Percentiles rank a stretch among this genome's conserved stretches.
phyloP scores from a whole-genome alignment of 2,888 invertebrate species.

The Sceliomorpha sp. region DNA sequence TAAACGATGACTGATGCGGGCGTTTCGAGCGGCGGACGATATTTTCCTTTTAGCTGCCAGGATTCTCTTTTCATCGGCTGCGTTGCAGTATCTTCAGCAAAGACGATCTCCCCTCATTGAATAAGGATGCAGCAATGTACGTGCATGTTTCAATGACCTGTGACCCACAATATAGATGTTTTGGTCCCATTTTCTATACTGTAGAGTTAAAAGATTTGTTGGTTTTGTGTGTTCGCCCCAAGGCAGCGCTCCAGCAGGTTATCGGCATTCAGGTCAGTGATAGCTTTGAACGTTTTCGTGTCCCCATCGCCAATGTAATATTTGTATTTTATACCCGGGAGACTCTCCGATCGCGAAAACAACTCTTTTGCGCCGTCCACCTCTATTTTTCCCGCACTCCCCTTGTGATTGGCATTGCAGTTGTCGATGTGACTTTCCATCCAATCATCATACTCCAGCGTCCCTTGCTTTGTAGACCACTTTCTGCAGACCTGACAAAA shows the following conservation, averaged over 20 bases:
- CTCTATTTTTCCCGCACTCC: too few relatives aligned
- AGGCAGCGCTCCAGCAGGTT: constrained; percentile 11
- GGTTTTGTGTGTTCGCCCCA: constrained; percentile 17
- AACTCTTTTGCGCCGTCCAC: constrained; percentile 28
- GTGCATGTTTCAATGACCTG: constrained; percentile 9
- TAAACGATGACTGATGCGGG: constrained; percentile 4
- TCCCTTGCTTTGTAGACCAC: constrained; percentile 9
- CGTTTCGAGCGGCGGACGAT: constrained; percentile 4
- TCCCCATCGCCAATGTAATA: too few relatives aligned
- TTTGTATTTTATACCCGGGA: constrained; percentile 20
- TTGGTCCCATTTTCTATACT: constrained; percentile 12
- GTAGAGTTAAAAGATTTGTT: constrained; percentile 16
- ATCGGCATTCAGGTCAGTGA: constrained; percentile 1
- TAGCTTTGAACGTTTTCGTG: too few relatives aligned
- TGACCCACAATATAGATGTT: constrained; percentile 12
- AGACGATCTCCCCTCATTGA: constrained; percentile 19
- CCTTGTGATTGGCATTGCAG: constrained; percentile 22
- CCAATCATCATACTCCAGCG: constrained; percentile 13
- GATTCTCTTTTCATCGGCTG: constrained; percentile 12
- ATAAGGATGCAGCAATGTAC: constrained; percentile 14
- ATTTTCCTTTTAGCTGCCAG: constrained; percentile 3
- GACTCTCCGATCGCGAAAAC: constrained; percentile 18
- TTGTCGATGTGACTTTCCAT: constrained; percentile 17
- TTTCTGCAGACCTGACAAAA: constrained; percentile 25
- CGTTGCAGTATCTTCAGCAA: constrained; percentile 25